Base-by-base conservation (phyloP, 2,113 vertebrate species). In the Ceuthmochares aereus region DNA sequence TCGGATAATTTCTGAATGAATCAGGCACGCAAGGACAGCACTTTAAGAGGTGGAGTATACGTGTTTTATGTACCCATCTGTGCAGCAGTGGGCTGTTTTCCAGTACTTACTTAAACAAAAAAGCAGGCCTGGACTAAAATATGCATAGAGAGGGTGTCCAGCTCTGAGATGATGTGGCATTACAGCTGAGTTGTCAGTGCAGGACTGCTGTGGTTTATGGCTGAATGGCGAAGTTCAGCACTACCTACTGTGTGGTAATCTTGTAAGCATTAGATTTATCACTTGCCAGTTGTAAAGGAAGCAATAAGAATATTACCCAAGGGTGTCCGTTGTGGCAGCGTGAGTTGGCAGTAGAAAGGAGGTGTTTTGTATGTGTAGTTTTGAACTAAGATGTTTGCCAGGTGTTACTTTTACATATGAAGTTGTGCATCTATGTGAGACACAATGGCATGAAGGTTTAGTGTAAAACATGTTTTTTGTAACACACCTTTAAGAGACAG, bases 1-100 rank as follows among this genome's bases (percentile, higher is more conserved):
- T 84, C 47, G 81, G 83, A 67, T 96, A 81, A 78, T 66, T 94
- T 87, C 84, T 94, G 94, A 94, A 95, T 96, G 91, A 96, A 91
- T 90, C 82, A 92, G 66, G 81, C 45, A 23, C 29, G 19, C 77
- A 82, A 91, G 76, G 66, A 43, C 55, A 73, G n/a, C 29, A 9
- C 70, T 95, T 55, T 62, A 68, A 80, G 83, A 64, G 68, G 34
- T 84, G 47, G 42, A 45, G 29, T 76, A 9, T 29, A 49, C 49
- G 47, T 80, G 58, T 37, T 91, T 47, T 84, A 45, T 54, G 34
- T 64, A 40, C 66, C 43, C 76, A 60, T 60, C 54, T 81, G 29
- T 63, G 72, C 56, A 58, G 55, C 37, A 90, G 25, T 78, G 60
- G 52, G 81, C 74, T 89, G 77, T 32, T 85, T 81, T 96, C 73